Evolutionary conservation across 2,888 invertebrate genomes (phyloP).

Genomic region (Meteorus colon): DNA sequence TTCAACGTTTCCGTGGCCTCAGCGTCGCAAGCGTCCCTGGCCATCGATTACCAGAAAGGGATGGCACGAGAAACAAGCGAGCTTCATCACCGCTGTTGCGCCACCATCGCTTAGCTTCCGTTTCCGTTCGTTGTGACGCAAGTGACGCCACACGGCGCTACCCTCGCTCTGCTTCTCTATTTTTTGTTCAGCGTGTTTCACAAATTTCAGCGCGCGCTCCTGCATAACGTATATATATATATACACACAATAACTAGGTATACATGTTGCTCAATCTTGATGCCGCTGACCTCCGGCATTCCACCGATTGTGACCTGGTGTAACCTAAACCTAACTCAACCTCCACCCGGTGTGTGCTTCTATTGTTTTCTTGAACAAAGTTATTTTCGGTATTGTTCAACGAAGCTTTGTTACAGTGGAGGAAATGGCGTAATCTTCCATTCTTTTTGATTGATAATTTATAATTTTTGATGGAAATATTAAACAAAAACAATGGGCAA

Average conservation of each 20-base stretch:
- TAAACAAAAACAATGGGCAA: no score
- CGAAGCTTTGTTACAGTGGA: no score
- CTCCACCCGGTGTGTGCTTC: slow-evolving; percentile 17
- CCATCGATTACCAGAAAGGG: slow-evolving; percentile 11
- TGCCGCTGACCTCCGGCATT: neutral
- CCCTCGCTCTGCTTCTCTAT: slow-evolving; percentile 36
- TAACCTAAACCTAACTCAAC: slow-evolving; percentile 23
- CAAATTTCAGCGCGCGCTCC: slow-evolving; percentile 30
- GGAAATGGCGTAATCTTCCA: no score
- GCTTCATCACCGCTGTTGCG: neutral
- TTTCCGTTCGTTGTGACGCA: slow-evolving; percentile 64
- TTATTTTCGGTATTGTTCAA: neutral
- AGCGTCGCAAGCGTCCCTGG: slow-evolving; percentile 9
- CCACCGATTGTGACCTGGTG: slow-evolving; percentile 15
- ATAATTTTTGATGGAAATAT: no score
- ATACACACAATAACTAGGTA: slow-evolving; percentile 29
- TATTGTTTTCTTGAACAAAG: neutral
- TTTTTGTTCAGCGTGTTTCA: neutral
- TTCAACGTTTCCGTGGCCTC: slow-evolving; percentile 31
- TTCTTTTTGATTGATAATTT: no score
- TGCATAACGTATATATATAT: slow-evolving; percentile 32
- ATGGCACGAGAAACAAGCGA: neutral
- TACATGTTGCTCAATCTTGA: slow-evolving; percentile 34
- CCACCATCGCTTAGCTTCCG: slow-evolving; percentile 58
- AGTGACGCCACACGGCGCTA: slow-evolving; percentile 43